Evolutionary conservation across 1,140 invertebrate species (phyloP), one percentile per base, ranked within the genome.

Genomic region (Maniola jurtina): DNA sequence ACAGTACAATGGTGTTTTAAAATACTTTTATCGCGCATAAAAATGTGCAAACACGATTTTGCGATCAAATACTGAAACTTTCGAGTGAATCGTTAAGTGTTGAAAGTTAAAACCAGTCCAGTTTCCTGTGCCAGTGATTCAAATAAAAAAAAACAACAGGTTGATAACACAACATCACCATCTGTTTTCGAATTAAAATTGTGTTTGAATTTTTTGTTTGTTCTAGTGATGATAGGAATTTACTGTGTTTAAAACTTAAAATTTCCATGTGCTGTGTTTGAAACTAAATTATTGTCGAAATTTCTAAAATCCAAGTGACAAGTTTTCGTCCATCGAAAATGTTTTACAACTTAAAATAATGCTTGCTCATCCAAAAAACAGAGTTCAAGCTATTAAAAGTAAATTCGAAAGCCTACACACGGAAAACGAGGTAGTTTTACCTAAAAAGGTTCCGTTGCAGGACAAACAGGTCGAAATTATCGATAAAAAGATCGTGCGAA

Each of bases 351-450:
- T 72, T 71, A 72, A 86, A 88, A 88, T 84, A 84, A 90, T 90
- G 88, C 77, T 89, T 83, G 84, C 87, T 67, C 76, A 81, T 70
- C 72, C 86, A 67, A 84, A 78, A 74, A 92, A 91, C 72, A 89
- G 91, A 80, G 91, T 92, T 47, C 90, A 91, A 84, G 83, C 84
- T 50, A 91, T 92, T 48, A 90, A 87, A 62, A 91, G 81, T 84
- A 84, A 86, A 81, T 92, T 92, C 61, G 91, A 92, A 73, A 89
- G 81, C 75, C 79, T 91, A 57, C 84, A 79, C 25, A 68, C 68
- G 11, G 82, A 86, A 60, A 77, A 70, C 64, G 76, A 81, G 9
- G 63, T 86, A 35, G 58, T 79, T 13, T 13, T 69, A 78, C 15
- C 73, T 13, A 58, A 59, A 70, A 62, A 60, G 13, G 56, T 33